phyloP scores from a whole-genome alignment of 1,140 invertebrate genomes.

The Pissodes strobi region DNA sequence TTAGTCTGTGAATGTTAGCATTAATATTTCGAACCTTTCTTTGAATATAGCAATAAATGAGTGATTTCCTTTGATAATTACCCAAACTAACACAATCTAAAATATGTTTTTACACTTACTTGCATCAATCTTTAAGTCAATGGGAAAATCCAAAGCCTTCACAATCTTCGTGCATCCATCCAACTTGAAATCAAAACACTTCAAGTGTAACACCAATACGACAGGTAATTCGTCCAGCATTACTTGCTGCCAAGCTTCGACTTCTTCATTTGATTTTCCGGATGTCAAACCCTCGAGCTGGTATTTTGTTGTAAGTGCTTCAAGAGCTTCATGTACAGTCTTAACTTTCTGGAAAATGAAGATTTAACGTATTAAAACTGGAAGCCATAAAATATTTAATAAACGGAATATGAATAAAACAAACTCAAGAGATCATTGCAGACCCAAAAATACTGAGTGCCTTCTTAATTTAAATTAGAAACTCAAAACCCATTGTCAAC shows the following conservation, averaged over 20 bases:
- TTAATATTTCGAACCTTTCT: too few relatives aligned
- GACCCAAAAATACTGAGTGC: too few relatives aligned
- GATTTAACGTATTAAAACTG: background rate
- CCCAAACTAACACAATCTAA: too few relatives aligned
- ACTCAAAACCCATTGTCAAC: too few relatives aligned
- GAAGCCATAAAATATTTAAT: background rate
- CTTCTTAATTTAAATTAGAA: too few relatives aligned
- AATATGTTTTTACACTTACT: slow-evolving; percentile 68
- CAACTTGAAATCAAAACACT: slow-evolving; percentile 85
- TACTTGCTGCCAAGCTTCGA: slow-evolving; percentile 84
- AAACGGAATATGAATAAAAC: too few relatives aligned
- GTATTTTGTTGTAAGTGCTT: slow-evolving; percentile 81
- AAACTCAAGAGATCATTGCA: too few relatives aligned
- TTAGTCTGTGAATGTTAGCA: too few relatives aligned
- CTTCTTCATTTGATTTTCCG: slow-evolving; percentile 77
- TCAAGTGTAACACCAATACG: slow-evolving; percentile 84
- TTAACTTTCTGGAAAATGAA: slow-evolving; percentile 70
- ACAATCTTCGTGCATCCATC: slow-evolving; percentile 88
- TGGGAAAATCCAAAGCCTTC: slow-evolving; percentile 85
- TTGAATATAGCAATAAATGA: too few relatives aligned
- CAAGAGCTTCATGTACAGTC: slow-evolving; percentile 83
- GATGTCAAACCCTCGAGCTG: slow-evolving; percentile 83
- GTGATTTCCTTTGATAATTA: too few relatives aligned
- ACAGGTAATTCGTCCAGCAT: slow-evolving; percentile 85
- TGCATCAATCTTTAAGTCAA: slow-evolving; percentile 86